Base-by-base conservation (phyloP, 2,888 invertebrate genomes). In the Linnaemya tessellans region DNA sequence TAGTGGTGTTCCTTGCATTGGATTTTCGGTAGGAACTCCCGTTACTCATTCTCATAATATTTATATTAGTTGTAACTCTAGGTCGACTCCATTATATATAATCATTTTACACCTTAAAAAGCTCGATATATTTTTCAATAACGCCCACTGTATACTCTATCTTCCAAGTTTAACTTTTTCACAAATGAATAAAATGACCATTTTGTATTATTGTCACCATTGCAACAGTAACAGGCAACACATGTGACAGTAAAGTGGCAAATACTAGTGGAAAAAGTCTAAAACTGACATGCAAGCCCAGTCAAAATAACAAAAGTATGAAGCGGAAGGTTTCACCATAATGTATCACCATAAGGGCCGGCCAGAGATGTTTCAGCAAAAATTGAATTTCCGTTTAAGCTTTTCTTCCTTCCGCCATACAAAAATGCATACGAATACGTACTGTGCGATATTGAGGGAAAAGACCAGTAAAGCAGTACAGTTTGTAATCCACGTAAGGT, bases 321-420 rank as follows among this genome's bases (percentile, higher is more conserved):
- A 38, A 58, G 3, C 35, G n/a, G 35, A 67, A 58, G 5, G 25
- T 46, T 60, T 67, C 10, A 30, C 30, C 30, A 30, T 30, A 30
- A 30, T 18, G 9, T 49, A 5, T 15, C 9, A 13, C 58, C 54
- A 75, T 64, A 54, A 18, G 41, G 22, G 51, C n/a, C 4, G 9
- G 30, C 11, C 56, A 38, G 4, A 71, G 22, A 65, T 35, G 54
- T 38, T 58, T 73, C 67, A 38, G 43, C 18, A 85, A 84, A 30
- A 85, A 85, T 79, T 79, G 81, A 81, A 85, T 79, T 81, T 85
- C 84, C 81, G 84, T 35, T 77, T 38, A 56, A 78, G 38, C 43
- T 82, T 64, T 75, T 70, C 75, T 68, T 75, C 35, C 75, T 70
- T 82, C 70, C 75, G 70, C 15, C 60, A 56, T 10, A 58, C 25